Base-by-base conservation (phyloP, 64 coral and sea anemone species). In the Montipora cactus region DNA sequence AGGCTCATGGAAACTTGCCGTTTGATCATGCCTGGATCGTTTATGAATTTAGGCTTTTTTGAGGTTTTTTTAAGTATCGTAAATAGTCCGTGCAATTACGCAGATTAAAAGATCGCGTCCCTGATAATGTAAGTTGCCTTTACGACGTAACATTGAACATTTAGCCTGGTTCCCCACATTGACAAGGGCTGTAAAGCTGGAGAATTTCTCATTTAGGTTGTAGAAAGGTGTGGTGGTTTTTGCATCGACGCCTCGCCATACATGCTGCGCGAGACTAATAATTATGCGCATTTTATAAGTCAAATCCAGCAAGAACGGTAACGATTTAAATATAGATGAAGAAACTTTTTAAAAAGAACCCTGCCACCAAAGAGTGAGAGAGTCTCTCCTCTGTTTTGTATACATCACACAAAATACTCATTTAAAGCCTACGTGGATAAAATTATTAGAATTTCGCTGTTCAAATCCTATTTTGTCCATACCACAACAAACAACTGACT, bases 221-320 rank as follows among this genome's bases (percentile, higher is more conserved):
- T 13, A 12, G 47, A 76, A 76, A 86, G 82, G 66, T 49, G 82
- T 86, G 82, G 82, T 84, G 20, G 11, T 57, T 15, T 19, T 86
- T 86, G 68, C 62, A 71, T 45, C 62, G 67, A 22, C 21, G 45
- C 67, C 13, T 28, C 37, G 19, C 49, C 82, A 64, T 45, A 44
- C 82, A 46, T 44, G 50, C 82, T 13, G 10, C 5, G 3, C 68
- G 19, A 71, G 68, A n/a, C 8, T 84, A 84, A 84, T 84, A 14
- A 84, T 37, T 84, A 84, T 84, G 81, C 81, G 61, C 61, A 71
- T 86, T 49, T 50, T 50, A 45, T 16, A 86, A 70, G 45, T 50
- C 64, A 51, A 86, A 86, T 64, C 22, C 46, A 19, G 48, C 12
- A 8, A 67, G 49, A 68, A 16, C 2, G 47, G 44, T 86, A 68